Conservation (phyloP, 2,888 invertebrate species). For the Arenicola marina region DNA sequence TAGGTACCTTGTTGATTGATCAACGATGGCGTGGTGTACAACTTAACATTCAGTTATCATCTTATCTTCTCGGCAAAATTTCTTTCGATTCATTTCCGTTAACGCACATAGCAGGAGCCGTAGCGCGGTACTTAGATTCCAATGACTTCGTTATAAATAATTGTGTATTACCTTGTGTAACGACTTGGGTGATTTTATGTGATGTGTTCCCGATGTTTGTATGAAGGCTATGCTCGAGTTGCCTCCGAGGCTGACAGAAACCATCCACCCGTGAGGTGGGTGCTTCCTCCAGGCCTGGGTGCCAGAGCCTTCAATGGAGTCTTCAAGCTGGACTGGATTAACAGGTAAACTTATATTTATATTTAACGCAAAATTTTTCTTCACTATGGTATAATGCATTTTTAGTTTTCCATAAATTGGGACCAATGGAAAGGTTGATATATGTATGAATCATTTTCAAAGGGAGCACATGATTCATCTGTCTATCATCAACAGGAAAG, state of each 20-base stretch:
- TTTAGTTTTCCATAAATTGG: too few relatives aligned
- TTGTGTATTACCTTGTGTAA: not conserved
- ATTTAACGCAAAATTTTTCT: too few relatives aligned
- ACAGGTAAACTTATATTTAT: conserved; percentile 68
- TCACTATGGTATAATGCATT: too few relatives aligned
- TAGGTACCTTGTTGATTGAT: too few relatives aligned
- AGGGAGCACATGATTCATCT: not conserved
- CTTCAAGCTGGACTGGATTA: conserved; percentile 96
- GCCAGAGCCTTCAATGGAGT: conserved; percentile 93
- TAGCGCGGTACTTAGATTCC: not conserved
- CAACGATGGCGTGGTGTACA: too few relatives aligned
- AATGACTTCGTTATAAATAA: not conserved
- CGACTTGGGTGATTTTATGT: not conserved
- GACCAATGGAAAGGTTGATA: too few relatives aligned
- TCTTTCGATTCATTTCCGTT: too few relatives aligned
- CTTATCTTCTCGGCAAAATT: too few relatives aligned
- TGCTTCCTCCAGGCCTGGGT: conserved; percentile 87
- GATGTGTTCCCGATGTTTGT: too few relatives aligned
- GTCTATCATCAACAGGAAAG: conserved; percentile 69
- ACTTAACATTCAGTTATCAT: too few relatives aligned
- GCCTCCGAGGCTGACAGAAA: conserved; percentile 87
- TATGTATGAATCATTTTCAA: too few relatives aligned
- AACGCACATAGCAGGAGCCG: too few relatives aligned
- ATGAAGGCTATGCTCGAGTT: conserved; percentile 83
- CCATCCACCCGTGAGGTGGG: conserved; percentile 81